Conservation (phyloP, 2,888 invertebrate genomes). For the Eulithis testata region DNA sequence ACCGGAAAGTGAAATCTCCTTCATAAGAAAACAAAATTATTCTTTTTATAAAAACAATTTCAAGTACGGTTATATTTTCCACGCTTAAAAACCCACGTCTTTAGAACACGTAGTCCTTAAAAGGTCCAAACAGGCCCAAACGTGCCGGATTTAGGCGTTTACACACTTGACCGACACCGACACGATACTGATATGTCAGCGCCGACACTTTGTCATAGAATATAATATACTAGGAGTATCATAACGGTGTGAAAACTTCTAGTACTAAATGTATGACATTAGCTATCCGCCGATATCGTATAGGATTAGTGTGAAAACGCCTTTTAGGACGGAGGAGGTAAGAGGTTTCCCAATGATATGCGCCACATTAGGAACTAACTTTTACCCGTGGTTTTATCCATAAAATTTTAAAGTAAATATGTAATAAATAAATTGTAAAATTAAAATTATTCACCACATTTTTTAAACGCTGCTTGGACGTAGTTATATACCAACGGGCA, state of each 20-base stretch:
- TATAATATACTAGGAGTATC: too few relatives aligned
- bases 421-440: not conserved
- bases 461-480: too few relatives aligned
- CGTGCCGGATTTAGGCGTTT: slow-evolving; percentile 19
- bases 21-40: slow-evolving; percentile 23
- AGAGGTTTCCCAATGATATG: slow-evolving; percentile 36
- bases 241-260: too few relatives aligned
- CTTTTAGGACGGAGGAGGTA: slow-evolving; percentile 11
- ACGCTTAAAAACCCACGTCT: slow-evolving; percentile 22
- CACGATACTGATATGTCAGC: too few relatives aligned
- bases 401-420: not conserved
- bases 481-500: too few relatives aligned
- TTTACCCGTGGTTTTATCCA: slow-evolving; percentile 3
- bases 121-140: slow-evolving; percentile 22
- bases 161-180: too few relatives aligned
- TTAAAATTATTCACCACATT: not conserved
- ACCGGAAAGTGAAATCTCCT: slow-evolving; percentile 1
- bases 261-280: too few relatives aligned
- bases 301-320: too few relatives aligned
- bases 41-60: slow-evolving; percentile 22
- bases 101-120: slow-evolving; percentile 22
- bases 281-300: too few relatives aligned
- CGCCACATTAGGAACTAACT: slow-evolving; percentile 18
- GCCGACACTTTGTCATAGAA: too few relatives aligned
- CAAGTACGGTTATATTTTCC: slow-evolving; percentile 26